phyloP scores from a whole-genome alignment of 2,888 invertebrate species.

The Andrena haemorrhoa region DNA sequence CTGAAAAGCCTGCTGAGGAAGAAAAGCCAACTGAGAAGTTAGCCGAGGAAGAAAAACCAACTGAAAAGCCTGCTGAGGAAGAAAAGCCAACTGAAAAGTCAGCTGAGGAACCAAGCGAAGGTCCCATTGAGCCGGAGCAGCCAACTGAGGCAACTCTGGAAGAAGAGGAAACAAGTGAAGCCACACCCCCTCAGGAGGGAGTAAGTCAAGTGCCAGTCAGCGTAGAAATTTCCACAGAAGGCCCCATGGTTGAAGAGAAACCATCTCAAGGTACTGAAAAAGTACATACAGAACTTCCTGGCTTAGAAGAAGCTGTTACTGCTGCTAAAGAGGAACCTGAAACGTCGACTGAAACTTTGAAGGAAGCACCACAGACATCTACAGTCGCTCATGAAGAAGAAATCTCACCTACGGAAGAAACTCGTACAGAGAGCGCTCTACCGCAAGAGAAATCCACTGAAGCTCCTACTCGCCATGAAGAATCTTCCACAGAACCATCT shows the following conservation, averaged over 20 bases:
- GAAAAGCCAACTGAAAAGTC: conserved; percentile 30
- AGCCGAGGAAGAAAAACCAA: conserved; percentile 35
- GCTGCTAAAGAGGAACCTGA: conserved; percentile 48
- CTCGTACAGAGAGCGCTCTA: conserved; percentile 28
- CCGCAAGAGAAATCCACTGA: conserved; percentile 51
- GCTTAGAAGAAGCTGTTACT: conserved; percentile 42
- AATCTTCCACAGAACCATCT: conserved; percentile 43
- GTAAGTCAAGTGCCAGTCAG: conserved; percentile 44
- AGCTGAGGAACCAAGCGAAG: conserved; percentile 29
- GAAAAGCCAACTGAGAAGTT: conserved; percentile 30
- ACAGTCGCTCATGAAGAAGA: not conserved
- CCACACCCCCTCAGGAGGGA: conserved; percentile 39
- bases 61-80: not conserved
- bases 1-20: conserved; percentile 35
- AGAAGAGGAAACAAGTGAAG: conserved; percentile 55
- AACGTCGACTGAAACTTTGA: conserved; percentile 39
- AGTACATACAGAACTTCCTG: conserved; percentile 43
- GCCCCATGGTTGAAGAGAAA: conserved; percentile 50
- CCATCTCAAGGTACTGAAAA: conserved; percentile 34
- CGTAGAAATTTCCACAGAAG: conserved; percentile 61
- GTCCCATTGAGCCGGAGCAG: conserved; percentile 21
- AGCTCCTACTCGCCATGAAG: conserved; percentile 34
- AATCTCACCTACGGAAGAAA: conserved; percentile 10
- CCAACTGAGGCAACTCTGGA: conserved; percentile 49
- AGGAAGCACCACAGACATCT: conserved; percentile 28